These are phyloP conservation scores for Nicator chloris DNA, from an alignment of 2,113 vertebrate genomes.

Conservation along the genomic window DNA sequence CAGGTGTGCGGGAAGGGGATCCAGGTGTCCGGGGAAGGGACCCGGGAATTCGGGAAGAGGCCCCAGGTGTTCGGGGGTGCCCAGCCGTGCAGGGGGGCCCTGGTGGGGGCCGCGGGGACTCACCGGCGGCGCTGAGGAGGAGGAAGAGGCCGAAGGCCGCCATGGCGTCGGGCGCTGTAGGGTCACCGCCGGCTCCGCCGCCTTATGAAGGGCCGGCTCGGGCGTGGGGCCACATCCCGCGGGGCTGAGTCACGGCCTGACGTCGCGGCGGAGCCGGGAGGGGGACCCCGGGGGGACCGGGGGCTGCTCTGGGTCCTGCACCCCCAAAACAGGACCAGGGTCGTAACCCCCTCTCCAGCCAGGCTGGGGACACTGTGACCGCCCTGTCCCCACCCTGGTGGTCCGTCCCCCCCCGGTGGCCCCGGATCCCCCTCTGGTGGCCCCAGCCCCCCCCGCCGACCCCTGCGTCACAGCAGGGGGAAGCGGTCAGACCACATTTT, in stretches of 20 bases:
- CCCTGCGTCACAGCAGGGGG: background rate
- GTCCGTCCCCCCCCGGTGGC: background rate
- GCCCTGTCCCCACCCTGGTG: background rate
- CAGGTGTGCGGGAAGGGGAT: background rate
- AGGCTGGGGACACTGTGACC: accelerated
- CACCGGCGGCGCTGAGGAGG: background rate
- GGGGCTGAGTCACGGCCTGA: slow-evolving; percentile 12
- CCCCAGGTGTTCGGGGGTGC: background rate
- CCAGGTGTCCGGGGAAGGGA: background rate
- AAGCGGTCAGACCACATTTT: background rate
- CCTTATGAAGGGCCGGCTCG: background rate
- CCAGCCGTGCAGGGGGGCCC: background rate
- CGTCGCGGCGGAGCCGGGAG: background rate
- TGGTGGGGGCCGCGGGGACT: background rate
- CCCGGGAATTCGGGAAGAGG: background rate
- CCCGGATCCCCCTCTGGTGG: background rate
- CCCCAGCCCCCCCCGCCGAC: background rate
- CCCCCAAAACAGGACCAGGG: accelerated
- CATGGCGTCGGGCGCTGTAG: background rate
- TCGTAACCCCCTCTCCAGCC: background rate
- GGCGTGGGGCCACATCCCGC: background rate
- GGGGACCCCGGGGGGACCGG: background rate
- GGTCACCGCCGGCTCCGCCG: background rate
- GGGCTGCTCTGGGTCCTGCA: background rate
- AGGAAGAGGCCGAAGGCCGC: background rate